Evolutionary conservation across 2,888 invertebrate species (phyloP), one percentile per base, ranked within the genome.

Genomic region (Galeruca laticollis): DNA sequence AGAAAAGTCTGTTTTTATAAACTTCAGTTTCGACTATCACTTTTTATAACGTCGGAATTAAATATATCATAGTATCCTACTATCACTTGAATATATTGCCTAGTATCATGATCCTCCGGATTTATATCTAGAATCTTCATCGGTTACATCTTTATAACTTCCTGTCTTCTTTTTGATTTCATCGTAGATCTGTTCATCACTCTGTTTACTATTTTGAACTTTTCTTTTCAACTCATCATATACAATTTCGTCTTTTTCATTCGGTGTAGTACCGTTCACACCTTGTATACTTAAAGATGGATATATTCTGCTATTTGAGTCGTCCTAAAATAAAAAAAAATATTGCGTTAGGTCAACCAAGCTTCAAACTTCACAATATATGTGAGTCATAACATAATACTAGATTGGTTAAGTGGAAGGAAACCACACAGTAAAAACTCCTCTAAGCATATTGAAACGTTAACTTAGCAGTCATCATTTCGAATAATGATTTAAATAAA

Each of bases 211-310:
- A 10, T 68, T 62, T 1, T 47, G 11, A 1, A 59, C 51, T 51
- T 68, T 72, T 49, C 40, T 71, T 60, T 75, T 77, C 21, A 76
- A 77, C 64, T 79, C 77, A 56, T 78, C 78, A 61, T 79, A 80
- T 37, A 78, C 77, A n/a, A 81, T 77, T 74, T 81, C 81, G 61
- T 81, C 81, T 33, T 77, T 80, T 71, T 81, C 81, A 35, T 80
- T 79, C 9, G 76, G 78, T 56, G 79, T 76, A 9, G 77, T 60
- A 15, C 69, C 72, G 21, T 78, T 75, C 68, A 66, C 47, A 18
- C 59, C 37, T 60, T 71, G 71, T 18, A 60, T 47, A 52, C 59
- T 67, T 10, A 63, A 10, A 9, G 65, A 56, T 51, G 65, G 60
- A 13, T 70, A 52, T n/a, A 70, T 49, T 49, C 57, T 49, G 13